Percentiles rank a stretch among this genome's conserved stretches.
These are phyloP conservation scores for Acanthurus tractus DNA, from an alignment of 2,797 vertebrate species.

Conservation along the genomic window DNA sequence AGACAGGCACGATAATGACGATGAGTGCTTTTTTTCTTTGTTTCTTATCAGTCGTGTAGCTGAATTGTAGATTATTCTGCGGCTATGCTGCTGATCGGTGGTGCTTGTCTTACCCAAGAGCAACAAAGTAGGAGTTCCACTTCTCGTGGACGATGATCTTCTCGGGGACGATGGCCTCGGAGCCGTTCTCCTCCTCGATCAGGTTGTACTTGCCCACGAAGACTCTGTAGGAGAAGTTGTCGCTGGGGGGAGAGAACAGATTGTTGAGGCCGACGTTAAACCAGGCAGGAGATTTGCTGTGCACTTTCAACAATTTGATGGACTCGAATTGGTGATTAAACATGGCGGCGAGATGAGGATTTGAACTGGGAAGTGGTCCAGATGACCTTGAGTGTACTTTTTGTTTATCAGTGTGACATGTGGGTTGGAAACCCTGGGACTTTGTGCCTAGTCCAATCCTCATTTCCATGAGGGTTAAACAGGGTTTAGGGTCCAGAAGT, in stretches of 20 bases:
- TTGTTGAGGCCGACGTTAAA: conserved; percentile 18
- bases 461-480: neutral
- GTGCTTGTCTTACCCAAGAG: conserved; percentile 78
- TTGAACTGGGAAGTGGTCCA: neutral
- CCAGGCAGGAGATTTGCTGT: conserved; percentile 29
- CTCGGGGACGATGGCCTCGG: conserved; percentile 82
- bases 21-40: conserved; percentile 4
- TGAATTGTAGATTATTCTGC: neutral
- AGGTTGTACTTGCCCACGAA: conserved; percentile 87
- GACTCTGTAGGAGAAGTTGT: conserved; percentile 82
- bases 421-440: conserved; percentile 7
- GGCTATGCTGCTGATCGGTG: neutral
- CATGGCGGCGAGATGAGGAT: neutral
- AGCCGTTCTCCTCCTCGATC: conserved; percentile 75
- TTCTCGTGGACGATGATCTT: conserved; percentile 86
- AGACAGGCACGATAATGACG: conserved; percentile 20
- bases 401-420: neutral
- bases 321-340: conserved; percentile 29
- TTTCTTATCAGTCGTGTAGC: neutral
- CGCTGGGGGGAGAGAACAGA: conserved; percentile 61
- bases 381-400: conserved; percentile 12
- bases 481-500: conserved; percentile 4
- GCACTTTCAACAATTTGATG: conserved; percentile 27
- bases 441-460: neutral
- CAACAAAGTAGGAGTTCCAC: conserved; percentile 84